Percentiles rank a stretch among this genome's conserved stretches.
These are phyloP conservation scores for Centruroides sculpturatus DNA, from an alignment of 1,140 invertebrate genomes.

Conservation along the genomic window DNA sequence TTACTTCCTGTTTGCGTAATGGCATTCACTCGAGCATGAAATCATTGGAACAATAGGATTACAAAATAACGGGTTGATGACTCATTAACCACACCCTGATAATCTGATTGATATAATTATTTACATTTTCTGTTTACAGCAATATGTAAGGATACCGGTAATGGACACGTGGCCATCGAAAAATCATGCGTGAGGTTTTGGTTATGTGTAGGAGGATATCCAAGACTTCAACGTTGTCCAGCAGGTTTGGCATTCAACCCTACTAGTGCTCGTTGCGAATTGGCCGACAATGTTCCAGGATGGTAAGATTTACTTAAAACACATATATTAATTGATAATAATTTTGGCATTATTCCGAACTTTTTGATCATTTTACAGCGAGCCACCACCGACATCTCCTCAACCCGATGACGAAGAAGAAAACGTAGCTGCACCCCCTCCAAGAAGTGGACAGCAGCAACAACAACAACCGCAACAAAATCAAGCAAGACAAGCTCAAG, in stretches of 20 bases:
- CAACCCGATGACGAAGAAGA: conserved; percentile 8
- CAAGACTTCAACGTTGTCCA: conserved; percentile 70
- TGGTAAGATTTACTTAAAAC: conserved; percentile 31
- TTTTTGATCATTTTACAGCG: conserved; percentile 2
- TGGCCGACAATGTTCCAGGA: conserved; percentile 20
- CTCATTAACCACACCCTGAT: no score
- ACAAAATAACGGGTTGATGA: no score
- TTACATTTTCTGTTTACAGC: conserved; percentile 37
- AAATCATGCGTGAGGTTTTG: conserved; percentile 87
- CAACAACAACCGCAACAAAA: not conserved
- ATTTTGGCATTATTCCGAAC: not conserved
- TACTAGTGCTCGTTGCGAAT: conserved; percentile 55
- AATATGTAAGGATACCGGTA: conserved; percentile 74
- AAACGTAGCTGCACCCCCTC: not conserved
- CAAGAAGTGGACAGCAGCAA: not conserved
- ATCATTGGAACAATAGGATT: no score
- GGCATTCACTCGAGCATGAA: no score
- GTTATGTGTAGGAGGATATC: conserved; percentile 85
- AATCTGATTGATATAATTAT: no score
- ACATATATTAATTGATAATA: not conserved
- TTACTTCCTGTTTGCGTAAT: no score
- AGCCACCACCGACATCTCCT: conserved; percentile 10
- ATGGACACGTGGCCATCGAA: conserved; percentile 56
- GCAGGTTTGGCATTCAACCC: conserved; percentile 81
- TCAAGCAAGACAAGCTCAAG: not conserved